Evolutionary conservation across 92 coral and sea anemone genomes (phyloP).

Genomic region (Pocillopora grandis): DNA sequence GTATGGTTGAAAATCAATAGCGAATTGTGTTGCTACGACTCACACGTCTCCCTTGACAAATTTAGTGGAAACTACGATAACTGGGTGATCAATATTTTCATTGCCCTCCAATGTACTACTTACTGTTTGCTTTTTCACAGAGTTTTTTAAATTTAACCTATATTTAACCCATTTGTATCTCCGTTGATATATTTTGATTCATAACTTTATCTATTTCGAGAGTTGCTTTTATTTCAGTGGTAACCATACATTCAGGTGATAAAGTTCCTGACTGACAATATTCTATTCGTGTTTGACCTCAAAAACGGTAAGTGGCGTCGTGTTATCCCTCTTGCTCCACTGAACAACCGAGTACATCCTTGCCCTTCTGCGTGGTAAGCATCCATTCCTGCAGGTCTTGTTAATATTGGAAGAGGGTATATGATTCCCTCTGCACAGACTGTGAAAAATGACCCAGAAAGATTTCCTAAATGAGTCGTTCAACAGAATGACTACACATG

Average conservation of each 20-base stretch:
- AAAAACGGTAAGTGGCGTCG: conserved; percentile 1
- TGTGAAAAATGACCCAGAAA: neutral
- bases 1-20: no score
- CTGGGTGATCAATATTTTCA: no score
- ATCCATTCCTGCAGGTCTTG: neutral
- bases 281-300: neutral
- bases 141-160: no score
- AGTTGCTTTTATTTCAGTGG: neutral
- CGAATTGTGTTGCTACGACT: no score
- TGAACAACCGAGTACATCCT: neutral
- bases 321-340: conserved; percentile 5
- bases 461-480: conserved; percentile 43
- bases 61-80: no score
- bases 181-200: no score
- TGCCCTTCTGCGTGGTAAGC: neutral
- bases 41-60: no score
- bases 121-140: no score
- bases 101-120: no score
- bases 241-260: neutral
- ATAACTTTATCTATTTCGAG: no score
- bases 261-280: neutral
- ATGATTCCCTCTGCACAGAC: neutral
- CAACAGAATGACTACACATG: conserved; percentile 54
- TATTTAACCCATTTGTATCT: no score
- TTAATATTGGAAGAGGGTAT: neutral